These are phyloP conservation scores for Melipona quadrifasciata DNA, from an alignment of 1,140 invertebrate species.

Conservation along the genomic window DNA sequence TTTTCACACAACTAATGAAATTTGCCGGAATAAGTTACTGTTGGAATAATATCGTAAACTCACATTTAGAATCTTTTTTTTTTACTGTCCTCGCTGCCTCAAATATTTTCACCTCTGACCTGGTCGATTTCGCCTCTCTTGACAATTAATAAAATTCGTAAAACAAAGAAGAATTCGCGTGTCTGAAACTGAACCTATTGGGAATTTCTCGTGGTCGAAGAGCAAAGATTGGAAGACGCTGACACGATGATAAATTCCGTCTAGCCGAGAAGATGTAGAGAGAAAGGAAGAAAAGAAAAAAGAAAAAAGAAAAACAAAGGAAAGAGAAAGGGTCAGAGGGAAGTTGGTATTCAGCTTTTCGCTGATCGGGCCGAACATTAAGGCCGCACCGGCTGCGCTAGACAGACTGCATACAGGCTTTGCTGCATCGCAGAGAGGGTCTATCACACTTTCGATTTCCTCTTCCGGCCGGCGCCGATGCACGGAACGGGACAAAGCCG, in stretches of 20 bases:
- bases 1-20: too few species aligned
- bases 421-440: conserved; percentile 3
- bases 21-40: neutral
- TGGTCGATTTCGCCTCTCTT: neutral
- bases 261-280: neutral
- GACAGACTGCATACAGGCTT: neutral
- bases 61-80: too few species aligned
- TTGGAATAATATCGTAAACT: too few species aligned
- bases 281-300: neutral
- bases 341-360: conserved; percentile 10
- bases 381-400: conserved; percentile 4
- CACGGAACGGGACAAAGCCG: conserved; percentile 28
- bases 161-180: neutral
- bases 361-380: conserved; percentile 21
- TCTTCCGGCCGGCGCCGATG: neutral
- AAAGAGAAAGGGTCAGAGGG: too few species aligned
- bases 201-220: neutral
- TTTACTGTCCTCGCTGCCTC: neutral
- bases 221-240: neutral
- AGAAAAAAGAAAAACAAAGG: neutral
- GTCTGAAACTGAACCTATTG: neutral
- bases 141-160: neutral
- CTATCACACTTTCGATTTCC: conserved; percentile 45
- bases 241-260: neutral
- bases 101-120: neutral